Base-by-base conservation (phyloP, 1,140 invertebrate species). In the Hetaerina americana region DNA sequence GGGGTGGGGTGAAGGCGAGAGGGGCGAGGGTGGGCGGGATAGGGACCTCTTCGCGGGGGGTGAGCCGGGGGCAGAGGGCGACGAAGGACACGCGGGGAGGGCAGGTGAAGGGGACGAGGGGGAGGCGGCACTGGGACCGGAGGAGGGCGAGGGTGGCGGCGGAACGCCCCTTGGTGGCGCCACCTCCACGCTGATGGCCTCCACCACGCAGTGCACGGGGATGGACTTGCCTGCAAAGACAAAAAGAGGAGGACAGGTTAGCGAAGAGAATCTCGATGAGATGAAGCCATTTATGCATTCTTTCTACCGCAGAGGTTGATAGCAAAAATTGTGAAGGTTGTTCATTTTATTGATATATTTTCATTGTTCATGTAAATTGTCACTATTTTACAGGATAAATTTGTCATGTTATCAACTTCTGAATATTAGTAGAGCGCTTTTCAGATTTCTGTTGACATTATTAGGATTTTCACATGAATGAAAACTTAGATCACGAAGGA, bases 191-290 rank as follows among this genome's bases (percentile, higher is more conserved):
- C 40, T 57, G 66, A 71, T 88, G 5, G 89, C 88, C 81, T 94
- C 92, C 66, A 96, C 92, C 29, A 97, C 87, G 80, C 94, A 97
- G 79, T 96, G 94, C 18, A 97, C 90, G 71, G 94, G 94, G 76
- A 97, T 84, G 68, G 92, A 94, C 85, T 95, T 95, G 68, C 88
- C 93, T 95, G 85, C 27, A 85, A 86, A 78, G 74, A 68, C 73
- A 76, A 71, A 29, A 73, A 76, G 68, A 74, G 57, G n/a, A n/a
- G n/a, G 71, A 71, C 68, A 72, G 15, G 12, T 72, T 22, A 25
- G 18, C 10, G 27, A 67, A 73, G 6, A n/a, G 15, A 69, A 71
- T 31, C 18, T 40, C 31, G 18, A 40, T 40, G 31, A 18, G 18
- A 40, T 40, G 31, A 6, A 40, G 6, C 31, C 6, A 40, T n/a